Evolutionary conservation across 2,888 invertebrate genomes (phyloP), one percentile per base, ranked within the genome.

Genomic region (Oscheius onirici): DNA sequence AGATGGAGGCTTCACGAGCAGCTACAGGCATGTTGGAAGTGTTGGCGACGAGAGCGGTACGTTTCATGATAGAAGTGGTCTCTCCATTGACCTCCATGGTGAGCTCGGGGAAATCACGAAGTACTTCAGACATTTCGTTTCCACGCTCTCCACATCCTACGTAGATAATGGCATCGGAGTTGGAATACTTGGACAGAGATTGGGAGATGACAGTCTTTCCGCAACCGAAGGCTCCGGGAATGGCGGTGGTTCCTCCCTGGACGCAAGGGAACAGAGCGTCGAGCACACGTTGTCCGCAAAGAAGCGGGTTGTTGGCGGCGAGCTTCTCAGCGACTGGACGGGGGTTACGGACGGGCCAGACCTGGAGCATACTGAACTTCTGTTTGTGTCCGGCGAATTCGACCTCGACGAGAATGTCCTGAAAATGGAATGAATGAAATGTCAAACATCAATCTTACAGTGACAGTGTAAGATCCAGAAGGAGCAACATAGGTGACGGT

Each of bases 21-120:
- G 99, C 99, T 77, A 99, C 99, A 88, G 99, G 99, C 99, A 99
- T 99, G 93, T 99, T 99, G 79, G 97, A 99, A 40, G 99, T 99
- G 90, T 99, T 99, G 87, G 99, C 99, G 22, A 99, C 99, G 73
- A 99, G 91, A 44, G 97, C 94, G 2, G 99, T 99, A 90, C 99
- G 93, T 91, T 97, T 97, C 99, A 99, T 99, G 90, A 99, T 99
- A 83, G 97, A 96, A 89, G 97, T 99, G 49, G 92, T 92, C 79
- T 89, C 88, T 11, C 99, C 99, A 17, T 95, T 95, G 86, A 99
- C 95, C 90, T 99, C 97, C 86, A 97, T 94, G 0, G 94, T 93
- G 88, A 99, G 91, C 91, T 97, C 96, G 72, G 99, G 99, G 92
- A 99, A 99, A 91, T 99, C 99, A 80, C 96, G 92, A 89, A 99